Evolutionary conservation across 2,113 vertebrate genomes (phyloP), one percentile per base, ranked within the genome.

Genomic region (Hypomesus transpacificus): DNA sequence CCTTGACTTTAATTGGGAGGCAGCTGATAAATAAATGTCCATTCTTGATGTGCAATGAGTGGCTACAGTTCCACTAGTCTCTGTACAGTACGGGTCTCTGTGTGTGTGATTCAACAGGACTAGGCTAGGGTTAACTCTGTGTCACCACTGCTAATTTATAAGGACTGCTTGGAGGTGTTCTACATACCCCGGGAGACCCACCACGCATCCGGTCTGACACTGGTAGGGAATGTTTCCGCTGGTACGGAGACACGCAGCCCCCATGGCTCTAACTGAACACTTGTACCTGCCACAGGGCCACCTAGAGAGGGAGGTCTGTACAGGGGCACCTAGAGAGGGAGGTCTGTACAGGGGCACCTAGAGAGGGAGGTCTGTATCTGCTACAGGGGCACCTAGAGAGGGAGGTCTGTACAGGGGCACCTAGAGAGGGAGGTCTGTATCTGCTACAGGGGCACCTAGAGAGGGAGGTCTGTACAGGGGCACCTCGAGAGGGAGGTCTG

Each of bases 251-350:
- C 39, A 46, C 39, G 2, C 39, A 11, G 1, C 39, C 89, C 89
- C 85, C 22, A 68, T 67, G 87, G 86, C 75, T 82, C 85, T 80
- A 78, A 88, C 66, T 82, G 82, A 75, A 87, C 88, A 88, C 82
- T 88, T 85, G 87, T 89, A 82, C 79, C 81, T 82, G 39, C 39
- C 39, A 46, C 39, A 46, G 31, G 2, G 9, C 9, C 39, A 46
- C 39, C 39, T 46, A 2, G 31, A 1, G 84, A 13, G 70, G 78
- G 75, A 72, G 78, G 34, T n/a, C 31, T 62, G 64, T 86, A 87
- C 88, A 78, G 71, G 68, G 71, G 54, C 51, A n/a, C 60, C 50
- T 20, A 39, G 34, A 60, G 70, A 34, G 31, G 31, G 31, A 34
- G 31, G 31, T 34, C 5, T 34, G 31, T 34, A 6, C 31, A 34